Percentiles rank a stretch among this genome's conserved stretches.
Conservation (phyloP, 2,797 vertebrate genomes). For the Steatocranus sp. region DNA sequence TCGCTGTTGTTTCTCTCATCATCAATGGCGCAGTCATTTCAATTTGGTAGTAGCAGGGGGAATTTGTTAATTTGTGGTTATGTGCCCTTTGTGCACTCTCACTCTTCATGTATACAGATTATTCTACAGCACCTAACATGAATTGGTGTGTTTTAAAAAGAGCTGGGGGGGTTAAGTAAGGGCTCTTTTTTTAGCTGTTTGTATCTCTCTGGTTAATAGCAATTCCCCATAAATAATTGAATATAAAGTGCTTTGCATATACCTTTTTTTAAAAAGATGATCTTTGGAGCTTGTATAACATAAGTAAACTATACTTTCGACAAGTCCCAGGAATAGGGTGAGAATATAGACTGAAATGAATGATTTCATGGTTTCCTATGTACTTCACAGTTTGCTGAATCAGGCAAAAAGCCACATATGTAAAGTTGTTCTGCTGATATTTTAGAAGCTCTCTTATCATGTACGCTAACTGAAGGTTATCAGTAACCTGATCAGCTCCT, state of each 20-base stretch:
- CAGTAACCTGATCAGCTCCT: constrained; percentile 5
- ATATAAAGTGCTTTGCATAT: not conserved
- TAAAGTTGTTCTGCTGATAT: not conserved
- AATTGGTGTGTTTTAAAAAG: not conserved
- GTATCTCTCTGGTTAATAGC: not conserved
- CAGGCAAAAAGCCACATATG: not conserved
- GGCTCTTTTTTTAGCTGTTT: not conserved
- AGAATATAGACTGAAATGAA: not conserved
- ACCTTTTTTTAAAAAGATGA: not conserved
- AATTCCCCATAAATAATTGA: not conserved
- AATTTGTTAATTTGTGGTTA: not conserved
- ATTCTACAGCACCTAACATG: not conserved
- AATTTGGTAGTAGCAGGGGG: not conserved
- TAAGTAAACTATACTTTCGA: fast-evolving
- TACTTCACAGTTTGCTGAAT: not conserved
- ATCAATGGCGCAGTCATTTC: not conserved
- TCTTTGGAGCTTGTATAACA: not conserved
- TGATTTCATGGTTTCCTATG: not conserved
- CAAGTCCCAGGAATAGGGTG: not conserved
- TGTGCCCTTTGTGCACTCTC: not conserved
- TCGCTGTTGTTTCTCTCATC: not conserved
- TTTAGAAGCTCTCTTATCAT: not conserved
- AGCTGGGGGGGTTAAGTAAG: not conserved
- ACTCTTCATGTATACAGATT: not conserved
- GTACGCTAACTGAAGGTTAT: not conserved